phyloP scores from a whole-genome alignment of 1,140 invertebrate species.

The Drosophila sechellia region DNA sequence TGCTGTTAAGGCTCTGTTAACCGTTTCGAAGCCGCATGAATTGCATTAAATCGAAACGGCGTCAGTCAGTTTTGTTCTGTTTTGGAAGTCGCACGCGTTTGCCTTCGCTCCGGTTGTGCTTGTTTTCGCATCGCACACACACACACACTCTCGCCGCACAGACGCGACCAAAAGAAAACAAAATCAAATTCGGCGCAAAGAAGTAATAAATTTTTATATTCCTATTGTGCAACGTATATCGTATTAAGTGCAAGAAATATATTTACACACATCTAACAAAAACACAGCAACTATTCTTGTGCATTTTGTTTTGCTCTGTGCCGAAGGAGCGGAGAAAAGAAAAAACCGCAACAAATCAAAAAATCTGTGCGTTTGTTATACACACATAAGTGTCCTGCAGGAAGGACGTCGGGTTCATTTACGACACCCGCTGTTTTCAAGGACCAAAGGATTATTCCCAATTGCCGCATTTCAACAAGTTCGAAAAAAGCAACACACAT shows the following conservation, averaged over 20 bases:
- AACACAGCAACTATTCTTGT: conserved; percentile 37
- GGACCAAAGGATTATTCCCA: conserved; percentile 39
- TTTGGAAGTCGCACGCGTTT: conserved; percentile 71
- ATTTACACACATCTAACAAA: conserved; percentile 16
- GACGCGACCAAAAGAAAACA: conserved; percentile 31
- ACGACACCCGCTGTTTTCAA: conserved; percentile 20
- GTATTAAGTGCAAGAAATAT: conserved; percentile 11
- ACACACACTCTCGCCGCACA: conserved; percentile 23
- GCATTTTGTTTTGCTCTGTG: conserved; percentile 43
- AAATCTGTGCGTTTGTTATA: conserved; percentile 68
- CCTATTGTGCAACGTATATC: conserved; percentile 32
- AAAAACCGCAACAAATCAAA: conserved; percentile 37
- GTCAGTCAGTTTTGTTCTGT: conserved; percentile 66
- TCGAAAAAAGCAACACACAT: neutral
- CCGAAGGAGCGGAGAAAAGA: conserved; percentile 10
- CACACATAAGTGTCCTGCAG: conserved; percentile 72
- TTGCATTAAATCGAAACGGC: conserved; percentile 2
- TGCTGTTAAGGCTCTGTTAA: too few relatives aligned
- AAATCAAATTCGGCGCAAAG: conserved; percentile 39
- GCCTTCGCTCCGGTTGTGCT: conserved; percentile 49
- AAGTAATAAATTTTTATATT: conserved; percentile 34
- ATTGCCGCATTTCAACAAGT: conserved; percentile 19
- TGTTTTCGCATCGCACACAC: conserved; percentile 25
- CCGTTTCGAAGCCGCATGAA: too few relatives aligned
- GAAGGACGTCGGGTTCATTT: conserved; percentile 43